Evolutionary conservation across 92 coral and sea anemone species (phyloP), one percentile per base, ranked within the genome.

Genomic region (Phenganax stokvisi): DNA sequence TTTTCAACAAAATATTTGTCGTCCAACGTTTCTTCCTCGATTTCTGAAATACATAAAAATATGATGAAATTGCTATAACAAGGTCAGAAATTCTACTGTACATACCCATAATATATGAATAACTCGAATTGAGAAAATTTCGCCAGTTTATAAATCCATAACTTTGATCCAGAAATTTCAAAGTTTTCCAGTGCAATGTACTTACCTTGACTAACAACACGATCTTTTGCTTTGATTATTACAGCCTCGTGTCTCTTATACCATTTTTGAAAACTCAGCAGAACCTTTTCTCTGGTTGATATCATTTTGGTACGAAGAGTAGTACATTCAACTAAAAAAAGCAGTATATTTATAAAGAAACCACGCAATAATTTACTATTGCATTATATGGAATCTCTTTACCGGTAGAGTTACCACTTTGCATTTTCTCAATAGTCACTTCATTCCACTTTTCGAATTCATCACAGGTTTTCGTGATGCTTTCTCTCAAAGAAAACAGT

Each of bases 211-310:
- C 10, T 16, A 66, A 30, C 47, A 27, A 51, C 0, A 30, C 47
- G 31, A 27, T 66, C 72, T 66, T 66, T 66, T 0, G 72, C 51
- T 66, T 66, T 20, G 31, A 7, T 12, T 9, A 66, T 66, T 6
- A 12, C 72, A 66, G 10, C 31, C 0, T 78, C 82, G 27, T 56
- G 61, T 44, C 72, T 13, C 63, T 78, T 78, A 54, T 59, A 64
- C 82, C 82, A 78, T 52, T 61, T 78, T 64, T 78, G 82, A 57
- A 78, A 78, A 12, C 58, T 28, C 67, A 78, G 27, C 25, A 78
- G 72, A 37, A 78, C 15, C 12, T 47, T 58, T 54, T 78, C 82
- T 28, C 16, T 61, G 11, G 80, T 37, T 15, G 80, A 76, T 37
- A 4, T 27, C 80, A 76, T 53, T 29, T 76, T 55, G 10, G 80